Evolutionary conservation across 1,140 invertebrate genomes (phyloP).

Genomic region (Tetragnatha versicolor): DNA sequence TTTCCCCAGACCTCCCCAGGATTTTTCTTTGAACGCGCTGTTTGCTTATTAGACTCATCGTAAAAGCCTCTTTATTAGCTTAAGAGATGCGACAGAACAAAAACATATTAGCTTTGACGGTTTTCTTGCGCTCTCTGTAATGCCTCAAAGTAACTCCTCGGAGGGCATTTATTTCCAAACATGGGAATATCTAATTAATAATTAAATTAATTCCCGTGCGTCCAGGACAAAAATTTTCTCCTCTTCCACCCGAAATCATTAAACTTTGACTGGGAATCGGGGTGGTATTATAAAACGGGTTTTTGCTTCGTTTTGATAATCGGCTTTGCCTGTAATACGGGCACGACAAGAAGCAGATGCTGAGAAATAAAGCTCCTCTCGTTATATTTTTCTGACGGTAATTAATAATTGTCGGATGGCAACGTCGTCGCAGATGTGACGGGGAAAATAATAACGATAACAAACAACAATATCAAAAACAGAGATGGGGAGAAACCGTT

Average conservation of each 20-base stretch:
- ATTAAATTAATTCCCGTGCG: slow-evolving; percentile 29
- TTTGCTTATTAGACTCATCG: not conserved
- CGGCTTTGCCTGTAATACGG: slow-evolving; percentile 29
- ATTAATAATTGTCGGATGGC: slow-evolving; percentile 44
- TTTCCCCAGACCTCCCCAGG: too few relatives aligned
- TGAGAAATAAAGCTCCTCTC: slow-evolving; percentile 41
- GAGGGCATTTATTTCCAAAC: not conserved
- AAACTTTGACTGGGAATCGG: slow-evolving; percentile 36
- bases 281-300: slow-evolving; percentile 14
- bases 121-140: not conserved
- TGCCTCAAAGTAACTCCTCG: not conserved
- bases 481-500: not conserved
- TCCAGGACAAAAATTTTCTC: not conserved
- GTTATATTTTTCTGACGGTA: slow-evolving; percentile 47
- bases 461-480: not conserved
- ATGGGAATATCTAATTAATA: slow-evolving; percentile 22
- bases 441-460: not conserved
- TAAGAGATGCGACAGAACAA: not conserved
- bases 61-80: not conserved
- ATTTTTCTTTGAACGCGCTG: too few relatives aligned
- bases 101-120: not conserved
- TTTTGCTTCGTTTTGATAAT: slow-evolving; percentile 20
- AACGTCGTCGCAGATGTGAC: slow-evolving; percentile 1
- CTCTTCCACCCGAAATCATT: slow-evolving; percentile 40
- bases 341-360: not conserved